Evolutionary conservation across 2,113 vertebrate genomes (phyloP).

Genomic region (Syrmaticus mikado): DNA sequence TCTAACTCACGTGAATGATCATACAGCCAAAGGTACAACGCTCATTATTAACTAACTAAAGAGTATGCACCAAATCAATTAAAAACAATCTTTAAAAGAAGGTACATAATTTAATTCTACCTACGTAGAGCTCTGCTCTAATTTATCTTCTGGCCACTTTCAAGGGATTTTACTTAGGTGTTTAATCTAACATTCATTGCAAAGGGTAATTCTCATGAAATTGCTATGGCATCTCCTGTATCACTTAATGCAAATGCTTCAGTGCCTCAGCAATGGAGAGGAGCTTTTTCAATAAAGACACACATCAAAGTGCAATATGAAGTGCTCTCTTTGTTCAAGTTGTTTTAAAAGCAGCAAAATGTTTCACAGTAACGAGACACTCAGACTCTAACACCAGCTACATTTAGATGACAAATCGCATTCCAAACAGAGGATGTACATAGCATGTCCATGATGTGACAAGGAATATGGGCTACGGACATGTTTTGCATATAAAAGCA

Average conservation of each 20-base stretch:
- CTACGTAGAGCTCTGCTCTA: conserved; percentile 62
- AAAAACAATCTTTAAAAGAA: conserved; percentile 80
- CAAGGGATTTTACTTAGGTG: conserved; percentile 74
- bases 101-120: conserved; percentile 75
- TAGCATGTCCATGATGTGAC: conserved; percentile 52
- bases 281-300: conserved; percentile 70
- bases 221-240: conserved; percentile 71
- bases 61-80: conserved; percentile 79
- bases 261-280: conserved; percentile 69
- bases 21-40: conserved; percentile 68
- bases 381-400: conserved; percentile 62
- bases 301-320: conserved; percentile 62
- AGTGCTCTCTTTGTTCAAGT: conserved; percentile 62
- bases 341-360: conserved; percentile 64
- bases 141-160: conserved; percentile 78
- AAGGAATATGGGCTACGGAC: conserved; percentile 61
- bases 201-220: conserved; percentile 79
- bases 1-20: conserved; percentile 73
- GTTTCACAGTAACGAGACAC: conserved; percentile 54
- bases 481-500: conserved; percentile 71
- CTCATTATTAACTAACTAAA: conserved; percentile 77
- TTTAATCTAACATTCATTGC: conserved; percentile 79
- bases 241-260: conserved; percentile 77
- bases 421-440: conserved; percentile 69
- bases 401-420: conserved; percentile 72